Base-by-base conservation (phyloP, 1,140 invertebrate genomes). In the Bombus pyrosoma region DNA sequence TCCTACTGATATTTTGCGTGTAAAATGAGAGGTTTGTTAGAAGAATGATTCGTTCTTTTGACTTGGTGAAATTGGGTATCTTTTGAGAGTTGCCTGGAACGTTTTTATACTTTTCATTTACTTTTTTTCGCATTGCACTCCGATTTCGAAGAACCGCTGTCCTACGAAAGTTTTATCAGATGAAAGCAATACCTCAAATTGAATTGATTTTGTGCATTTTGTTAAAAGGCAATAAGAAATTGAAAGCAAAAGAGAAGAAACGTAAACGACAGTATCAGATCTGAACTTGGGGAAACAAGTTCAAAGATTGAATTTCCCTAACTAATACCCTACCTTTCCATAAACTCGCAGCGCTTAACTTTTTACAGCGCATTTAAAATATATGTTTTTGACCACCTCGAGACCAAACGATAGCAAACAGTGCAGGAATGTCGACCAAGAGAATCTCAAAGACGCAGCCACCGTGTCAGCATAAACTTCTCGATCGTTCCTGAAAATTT, bases 391-490 rank as follows among this genome's bases (percentile, higher is more conserved):
- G 71, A n/a, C 28, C 39, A 43, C 13, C n/a, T 72, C 28, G 28
- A n/a, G 8, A n/a, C 13, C 39, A 72, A 22, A 22, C 12, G 32
- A 32, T n/a, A 32, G 15, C 28, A 32, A 73, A 73, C n/a, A 47
- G 1, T 37, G 37, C 1, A 28, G 68, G 68, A 73, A 75, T 28
- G 43, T 75, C 8, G 32, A 34, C 32, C 43, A 28, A 13, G 47
- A 75, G 73, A 13, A 34, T 75, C 2, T 53, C 25, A 75, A 53
- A 75, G 18, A 34, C 41, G 43, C 43, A 75, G n/a, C 47, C 41
- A 74, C n/a, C 73, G 43, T 47, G 72, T 74, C 72, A 32, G 18
- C 32, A 34, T 75, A 75, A 73, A 73, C 28, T 10, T 28, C 15
- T 9, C 71, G n/a, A 43, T 73, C 41, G 71, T 75, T 53, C 5